These are phyloP conservation scores for Molothrus ater DNA, from an alignment of 2,797 vertebrate genomes.

Conservation along the genomic window DNA sequence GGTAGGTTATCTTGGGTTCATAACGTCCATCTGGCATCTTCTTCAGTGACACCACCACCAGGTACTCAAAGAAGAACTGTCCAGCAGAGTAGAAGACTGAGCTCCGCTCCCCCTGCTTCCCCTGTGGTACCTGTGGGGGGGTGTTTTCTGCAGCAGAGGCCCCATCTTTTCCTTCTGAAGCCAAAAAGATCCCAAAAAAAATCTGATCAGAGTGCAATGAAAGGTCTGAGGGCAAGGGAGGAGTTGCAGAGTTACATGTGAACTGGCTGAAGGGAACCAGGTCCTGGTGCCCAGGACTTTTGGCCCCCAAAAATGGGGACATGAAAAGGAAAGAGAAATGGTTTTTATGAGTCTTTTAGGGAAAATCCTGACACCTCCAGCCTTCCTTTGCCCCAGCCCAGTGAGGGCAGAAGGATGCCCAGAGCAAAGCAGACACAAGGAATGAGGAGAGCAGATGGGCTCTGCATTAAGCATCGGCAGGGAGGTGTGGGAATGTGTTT, in stretches of 20 bases:
- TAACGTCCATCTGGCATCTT: slow-evolving; percentile 79
- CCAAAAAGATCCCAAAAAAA: background rate
- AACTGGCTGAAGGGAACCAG: background rate
- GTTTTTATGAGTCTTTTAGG: background rate
- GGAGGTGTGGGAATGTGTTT: background rate
- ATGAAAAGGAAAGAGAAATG: background rate
- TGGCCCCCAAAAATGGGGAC: background rate
- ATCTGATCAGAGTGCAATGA: background rate
- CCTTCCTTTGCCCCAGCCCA: background rate
- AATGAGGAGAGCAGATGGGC: background rate
- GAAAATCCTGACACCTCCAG: background rate
- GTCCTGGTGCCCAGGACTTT: background rate
- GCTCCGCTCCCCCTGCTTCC: slow-evolving; percentile 35
- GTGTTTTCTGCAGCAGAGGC: background rate
- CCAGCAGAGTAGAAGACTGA: slow-evolving; percentile 72
- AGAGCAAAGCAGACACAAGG: rapidly evolving
- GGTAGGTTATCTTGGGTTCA: slow-evolving; percentile 90
- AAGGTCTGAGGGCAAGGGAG: background rate
- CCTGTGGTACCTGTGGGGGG: background rate
- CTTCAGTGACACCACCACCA: slow-evolving; percentile 92
- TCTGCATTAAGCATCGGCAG: background rate
- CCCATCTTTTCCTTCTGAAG: slow-evolving; percentile 24
- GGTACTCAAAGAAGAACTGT: slow-evolving; percentile 95
- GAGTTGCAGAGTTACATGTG: background rate
- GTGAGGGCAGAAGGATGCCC: background rate